phyloP scores from a whole-genome alignment of 2,797 vertebrate genomes.

The Balearica regulorum region DNA sequence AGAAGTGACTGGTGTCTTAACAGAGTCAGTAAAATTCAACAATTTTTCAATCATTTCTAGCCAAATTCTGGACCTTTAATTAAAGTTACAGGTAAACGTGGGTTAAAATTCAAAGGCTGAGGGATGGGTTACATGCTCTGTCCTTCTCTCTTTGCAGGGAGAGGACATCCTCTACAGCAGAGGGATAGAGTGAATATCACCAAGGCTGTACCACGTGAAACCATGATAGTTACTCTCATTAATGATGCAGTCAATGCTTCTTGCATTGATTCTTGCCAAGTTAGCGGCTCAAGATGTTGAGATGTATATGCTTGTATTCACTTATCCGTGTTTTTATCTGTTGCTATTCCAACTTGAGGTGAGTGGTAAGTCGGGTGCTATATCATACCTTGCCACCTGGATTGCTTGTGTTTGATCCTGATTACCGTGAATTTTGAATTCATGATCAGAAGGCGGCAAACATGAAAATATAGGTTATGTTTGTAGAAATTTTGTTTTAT shows the following conservation, averaged over 20 bases:
- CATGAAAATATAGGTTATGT: not conserved
- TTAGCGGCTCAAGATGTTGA: not conserved
- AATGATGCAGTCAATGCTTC: too few relatives aligned
- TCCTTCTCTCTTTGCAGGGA: not conserved
- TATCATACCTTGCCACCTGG: not conserved
- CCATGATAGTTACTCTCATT: not conserved
- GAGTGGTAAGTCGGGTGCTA: not conserved
- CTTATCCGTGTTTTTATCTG: not conserved
- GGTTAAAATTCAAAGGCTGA: not conserved
- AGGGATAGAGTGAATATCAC: not conserved
- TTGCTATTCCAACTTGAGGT: not conserved
- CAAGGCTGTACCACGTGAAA: not conserved
- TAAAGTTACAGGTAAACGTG: not conserved
- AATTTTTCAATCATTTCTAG: not conserved
- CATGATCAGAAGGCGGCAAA: not conserved
- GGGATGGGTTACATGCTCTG: rapidly evolving
- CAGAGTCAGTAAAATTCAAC: not conserved
- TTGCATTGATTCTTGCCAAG: not conserved
- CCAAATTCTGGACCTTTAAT: not conserved
- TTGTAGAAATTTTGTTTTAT: not conserved
- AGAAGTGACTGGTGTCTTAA: not conserved
- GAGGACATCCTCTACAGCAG: not conserved
- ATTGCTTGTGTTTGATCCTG: not conserved
- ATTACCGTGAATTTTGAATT: not conserved
- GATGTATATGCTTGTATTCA: too few relatives aligned